These are phyloP conservation scores for Tachysurus fulvidraco DNA, from an alignment of 2,113 vertebrate genomes.

Conservation along the genomic window DNA sequence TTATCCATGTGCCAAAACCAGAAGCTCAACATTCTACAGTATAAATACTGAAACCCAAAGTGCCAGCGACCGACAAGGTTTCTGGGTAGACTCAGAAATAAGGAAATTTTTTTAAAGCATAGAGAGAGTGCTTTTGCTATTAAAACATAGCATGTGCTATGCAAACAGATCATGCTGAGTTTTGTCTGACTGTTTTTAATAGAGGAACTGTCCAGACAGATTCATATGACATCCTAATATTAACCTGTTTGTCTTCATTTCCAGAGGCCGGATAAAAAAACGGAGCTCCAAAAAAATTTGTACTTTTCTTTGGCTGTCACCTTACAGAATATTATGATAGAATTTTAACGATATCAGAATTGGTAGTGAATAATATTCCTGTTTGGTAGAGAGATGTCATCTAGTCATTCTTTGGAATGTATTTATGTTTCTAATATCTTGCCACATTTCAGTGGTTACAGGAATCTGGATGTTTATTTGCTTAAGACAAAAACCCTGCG, in stretches of 20 bases:
- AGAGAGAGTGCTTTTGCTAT: constrained; percentile 38
- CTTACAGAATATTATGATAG: constrained; percentile 40
- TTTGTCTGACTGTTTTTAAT: constrained; percentile 19
- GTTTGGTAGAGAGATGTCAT: constrained; percentile 53
- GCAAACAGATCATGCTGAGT: constrained; percentile 9
- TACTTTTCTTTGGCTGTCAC: constrained; percentile 50
- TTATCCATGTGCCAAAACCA: constrained; percentile 61
- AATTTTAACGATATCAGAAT: constrained; percentile 58
- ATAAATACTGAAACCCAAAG: constrained; percentile 50
- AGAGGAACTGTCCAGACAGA: constrained; percentile 25
- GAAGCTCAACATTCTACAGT: constrained; percentile 54
- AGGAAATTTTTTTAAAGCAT: constrained; percentile 41
- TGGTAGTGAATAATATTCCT: constrained; percentile 42
- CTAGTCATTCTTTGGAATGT: constrained; percentile 67
- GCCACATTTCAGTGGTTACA: constrained; percentile 68
- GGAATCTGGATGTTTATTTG: constrained; percentile 69
- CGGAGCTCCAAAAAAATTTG: constrained; percentile 6
- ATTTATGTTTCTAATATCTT: constrained; percentile 67
- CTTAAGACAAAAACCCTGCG: constrained; percentile 66
- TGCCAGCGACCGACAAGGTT: constrained; percentile 60
- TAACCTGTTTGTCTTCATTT: constrained; percentile 20
- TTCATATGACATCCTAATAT: constrained; percentile 8
- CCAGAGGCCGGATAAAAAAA: neutral
- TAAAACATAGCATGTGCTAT: constrained; percentile 5
- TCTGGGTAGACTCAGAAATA: constrained; percentile 53